Conservation (phyloP, 2,888 invertebrate genomes). For the Empis livida region DNA sequence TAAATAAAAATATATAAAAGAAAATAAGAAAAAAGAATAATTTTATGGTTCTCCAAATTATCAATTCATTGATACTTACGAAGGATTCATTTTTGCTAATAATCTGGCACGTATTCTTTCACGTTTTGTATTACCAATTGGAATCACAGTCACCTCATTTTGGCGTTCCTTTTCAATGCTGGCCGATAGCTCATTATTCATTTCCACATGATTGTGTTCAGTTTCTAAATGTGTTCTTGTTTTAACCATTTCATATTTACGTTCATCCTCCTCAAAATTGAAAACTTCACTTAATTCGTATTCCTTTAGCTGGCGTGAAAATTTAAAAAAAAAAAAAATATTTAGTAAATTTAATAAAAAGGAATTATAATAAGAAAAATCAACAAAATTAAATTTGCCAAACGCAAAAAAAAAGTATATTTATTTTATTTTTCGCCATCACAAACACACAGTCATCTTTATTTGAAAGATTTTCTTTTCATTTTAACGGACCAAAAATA, state of each 20-base stretch:
- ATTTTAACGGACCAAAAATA: too few species aligned
- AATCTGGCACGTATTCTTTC: conserved; percentile 34
- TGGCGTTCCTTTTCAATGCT: conserved; percentile 70
- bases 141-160: conserved; percentile 41
- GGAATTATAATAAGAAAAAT: conserved; percentile 4
- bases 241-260: conserved; percentile 54
- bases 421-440: too few species aligned
- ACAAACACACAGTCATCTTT: too few species aligned
- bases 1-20: too few species aligned
- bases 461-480: too few species aligned
- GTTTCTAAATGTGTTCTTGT: conserved; percentile 34
- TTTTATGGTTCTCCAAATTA: too few species aligned
- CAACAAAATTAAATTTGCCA: conserved; percentile 2
- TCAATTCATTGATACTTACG: conserved; percentile 22
- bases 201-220: conserved; percentile 42
- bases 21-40: too few species aligned
- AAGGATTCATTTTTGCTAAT: conserved; percentile 35
- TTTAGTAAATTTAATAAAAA: conserved; percentile 11
- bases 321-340: conserved; percentile 4
- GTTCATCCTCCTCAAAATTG: conserved; percentile 68
- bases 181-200: conserved; percentile 61
- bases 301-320: conserved; percentile 54
- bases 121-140: conserved; percentile 37
- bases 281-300: conserved; percentile 80
- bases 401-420: too few species aligned